Evolutionary conservation across 2,113 vertebrate species (phyloP).

Genomic region (Asarcornis scutulata): DNA sequence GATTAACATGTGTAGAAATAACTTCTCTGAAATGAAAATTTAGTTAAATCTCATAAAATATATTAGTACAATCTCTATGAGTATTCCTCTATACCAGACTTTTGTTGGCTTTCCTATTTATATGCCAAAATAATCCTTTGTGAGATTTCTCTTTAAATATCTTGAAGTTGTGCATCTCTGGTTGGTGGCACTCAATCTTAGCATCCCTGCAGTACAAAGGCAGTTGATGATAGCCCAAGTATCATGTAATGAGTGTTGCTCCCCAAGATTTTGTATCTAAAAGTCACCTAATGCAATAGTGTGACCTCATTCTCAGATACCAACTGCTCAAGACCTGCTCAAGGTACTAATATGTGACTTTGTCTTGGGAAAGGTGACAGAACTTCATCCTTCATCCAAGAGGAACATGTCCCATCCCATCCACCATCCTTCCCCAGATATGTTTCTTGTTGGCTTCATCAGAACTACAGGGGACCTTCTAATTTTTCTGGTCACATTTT

Average conservation of each 20-base stretch:
- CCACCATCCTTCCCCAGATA: not conserved
- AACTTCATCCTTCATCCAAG: not conserved
- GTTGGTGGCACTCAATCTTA: not conserved
- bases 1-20: not conserved
- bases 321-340: not conserved
- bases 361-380: not conserved
- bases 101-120: slow-evolving; percentile 8
- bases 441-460: slow-evolving; percentile 8
- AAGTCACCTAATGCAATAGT: not conserved
- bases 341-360: not conserved
- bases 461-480: slow-evolving; percentile 28
- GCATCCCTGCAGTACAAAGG: not conserved
- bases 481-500: slow-evolving; percentile 52
- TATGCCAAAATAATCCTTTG: slow-evolving; percentile 17
- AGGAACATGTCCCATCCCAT: not conserved
- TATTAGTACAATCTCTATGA: not conserved
- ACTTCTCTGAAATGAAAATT: slow-evolving; percentile 21
- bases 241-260: rapidly evolving
- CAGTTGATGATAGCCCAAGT: not conserved
- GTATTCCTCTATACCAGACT: not conserved
- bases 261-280: not conserved
- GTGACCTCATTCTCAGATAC: not conserved
- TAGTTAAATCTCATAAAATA: slow-evolving; percentile 38
- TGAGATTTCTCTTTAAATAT: slow-evolving; percentile 28
- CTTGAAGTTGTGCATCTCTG: not conserved